Percentiles rank a stretch among this genome's conserved stretches.
Evolutionary conservation across 2,113 vertebrate genomes (phyloP).

Genomic region (Nerophis lumbriciformis): DNA sequence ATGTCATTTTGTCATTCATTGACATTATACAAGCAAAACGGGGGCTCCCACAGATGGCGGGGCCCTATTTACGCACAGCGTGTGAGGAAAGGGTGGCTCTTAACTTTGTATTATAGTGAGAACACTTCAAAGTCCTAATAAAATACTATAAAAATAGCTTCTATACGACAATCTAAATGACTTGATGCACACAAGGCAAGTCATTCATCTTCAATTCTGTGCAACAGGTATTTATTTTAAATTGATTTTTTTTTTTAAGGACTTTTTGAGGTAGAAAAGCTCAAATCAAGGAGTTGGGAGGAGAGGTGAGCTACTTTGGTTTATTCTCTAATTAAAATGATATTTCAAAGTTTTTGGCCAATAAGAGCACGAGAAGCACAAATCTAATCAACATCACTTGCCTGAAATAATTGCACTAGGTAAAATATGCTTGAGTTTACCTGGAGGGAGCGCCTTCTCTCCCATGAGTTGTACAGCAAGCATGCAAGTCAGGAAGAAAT

Average conservation of each 20-base stretch:
- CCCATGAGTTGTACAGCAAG: conserved; percentile 46
- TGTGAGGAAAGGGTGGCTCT: too few relatives aligned
- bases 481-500: conserved; percentile 35
- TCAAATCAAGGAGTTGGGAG: conserved; percentile 22
- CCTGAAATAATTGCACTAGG: conserved; percentile 17
- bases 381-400: conserved; percentile 26
- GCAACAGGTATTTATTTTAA: not conserved
- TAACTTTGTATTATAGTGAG: too few relatives aligned
- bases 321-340: conserved; percentile 7
- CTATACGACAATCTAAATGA: not conserved
- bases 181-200: too few relatives aligned
- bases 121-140: too few relatives aligned
- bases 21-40: too few relatives aligned
- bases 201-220: not conserved
- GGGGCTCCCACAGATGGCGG: too few relatives aligned
- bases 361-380: conserved; percentile 10
- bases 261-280: not conserved
- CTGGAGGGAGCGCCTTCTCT: conserved; percentile 15
- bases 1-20: too few relatives aligned
- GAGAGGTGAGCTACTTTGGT: conserved; percentile 2
- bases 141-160: too few relatives aligned
- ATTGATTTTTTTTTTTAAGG: not conserved
- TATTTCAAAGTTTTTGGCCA: conserved; percentile 6
- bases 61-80: too few relatives aligned
- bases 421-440: not conserved